Conservation (phyloP, 2,888 invertebrate species). For the Prosopocoilus inquinatus region DNA sequence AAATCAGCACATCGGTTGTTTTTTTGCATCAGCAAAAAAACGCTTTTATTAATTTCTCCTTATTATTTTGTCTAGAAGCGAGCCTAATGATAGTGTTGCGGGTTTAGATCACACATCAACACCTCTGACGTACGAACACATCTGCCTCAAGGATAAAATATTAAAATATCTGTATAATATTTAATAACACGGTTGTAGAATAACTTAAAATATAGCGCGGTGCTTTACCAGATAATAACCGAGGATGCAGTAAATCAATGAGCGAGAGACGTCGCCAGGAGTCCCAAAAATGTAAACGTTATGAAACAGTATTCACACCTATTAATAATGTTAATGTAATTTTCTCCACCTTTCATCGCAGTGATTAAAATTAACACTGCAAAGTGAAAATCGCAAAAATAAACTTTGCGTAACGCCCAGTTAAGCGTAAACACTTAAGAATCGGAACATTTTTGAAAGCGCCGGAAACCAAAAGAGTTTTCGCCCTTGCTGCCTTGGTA, state of each 20-base stretch:
- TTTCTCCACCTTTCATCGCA: neutral
- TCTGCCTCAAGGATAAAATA: conserved; percentile 42
- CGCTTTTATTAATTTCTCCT: conserved; percentile 12
- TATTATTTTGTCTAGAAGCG: conserved; percentile 23
- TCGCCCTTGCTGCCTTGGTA: conserved; percentile 7
- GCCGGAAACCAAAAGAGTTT: neutral
- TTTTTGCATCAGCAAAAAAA: neutral
- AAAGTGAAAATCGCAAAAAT: too few species aligned
- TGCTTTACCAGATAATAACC: conserved; percentile 47
- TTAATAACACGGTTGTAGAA: conserved; percentile 47
- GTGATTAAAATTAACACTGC: too few species aligned
- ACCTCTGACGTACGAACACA: conserved; percentile 35
- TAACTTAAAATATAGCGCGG: conserved; percentile 43
- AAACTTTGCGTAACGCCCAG: too few species aligned
- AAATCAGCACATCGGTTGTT: neutral
- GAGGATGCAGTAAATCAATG: conserved; percentile 46
- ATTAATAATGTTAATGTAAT: neutral
- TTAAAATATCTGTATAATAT: conserved; percentile 49
- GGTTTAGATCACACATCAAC: conserved; percentile 39
- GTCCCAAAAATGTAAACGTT: conserved; percentile 19
- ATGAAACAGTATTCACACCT: neutral
- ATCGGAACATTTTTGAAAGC: too few species aligned
- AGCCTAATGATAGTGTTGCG: conserved; percentile 30
- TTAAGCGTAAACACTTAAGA: too few species aligned
- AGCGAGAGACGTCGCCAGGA: conserved; percentile 23